phyloP scores from a whole-genome alignment of 1,140 invertebrate species.

The Trinorchestia longiramus region DNA sequence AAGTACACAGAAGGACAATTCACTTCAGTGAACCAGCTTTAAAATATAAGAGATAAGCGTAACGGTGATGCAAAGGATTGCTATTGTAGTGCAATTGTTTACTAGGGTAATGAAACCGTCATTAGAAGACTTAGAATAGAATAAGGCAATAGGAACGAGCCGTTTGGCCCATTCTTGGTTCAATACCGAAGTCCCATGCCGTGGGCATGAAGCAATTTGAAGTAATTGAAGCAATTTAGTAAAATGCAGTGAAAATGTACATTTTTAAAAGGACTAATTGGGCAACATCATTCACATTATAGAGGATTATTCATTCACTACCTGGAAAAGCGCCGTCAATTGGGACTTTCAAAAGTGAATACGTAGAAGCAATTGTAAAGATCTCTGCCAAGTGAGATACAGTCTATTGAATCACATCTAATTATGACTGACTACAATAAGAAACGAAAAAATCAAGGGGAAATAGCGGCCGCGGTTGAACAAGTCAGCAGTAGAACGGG shows the following conservation, averaged over 20 bases:
- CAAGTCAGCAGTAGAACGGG: not conserved
- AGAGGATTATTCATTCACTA: not conserved
- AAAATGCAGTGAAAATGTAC: not conserved
- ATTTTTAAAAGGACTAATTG: not conserved
- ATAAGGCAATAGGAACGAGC: too few species aligned
- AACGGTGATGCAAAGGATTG: not conserved
- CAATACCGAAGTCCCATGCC: too few species aligned
- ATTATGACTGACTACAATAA: not conserved
- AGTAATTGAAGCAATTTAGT: too few species aligned
- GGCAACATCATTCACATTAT: not conserved
- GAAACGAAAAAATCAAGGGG: not conserved
- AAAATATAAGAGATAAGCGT: not conserved
- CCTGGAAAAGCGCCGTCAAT: not conserved
- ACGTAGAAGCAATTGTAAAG: not conserved
- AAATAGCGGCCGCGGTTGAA: not conserved
- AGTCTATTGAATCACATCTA: not conserved
- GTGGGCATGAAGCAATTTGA: too few species aligned
- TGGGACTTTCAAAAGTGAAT: not conserved
- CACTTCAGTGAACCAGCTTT: not conserved
- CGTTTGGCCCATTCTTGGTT: too few species aligned
- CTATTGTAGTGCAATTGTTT: not conserved
- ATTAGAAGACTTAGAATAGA: not conserved
- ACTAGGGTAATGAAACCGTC: not conserved
- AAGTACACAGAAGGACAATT: not conserved
- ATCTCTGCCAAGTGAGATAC: not conserved